Base-by-base conservation (phyloP, 2,888 invertebrate species). In the Miltochrista miniata region DNA sequence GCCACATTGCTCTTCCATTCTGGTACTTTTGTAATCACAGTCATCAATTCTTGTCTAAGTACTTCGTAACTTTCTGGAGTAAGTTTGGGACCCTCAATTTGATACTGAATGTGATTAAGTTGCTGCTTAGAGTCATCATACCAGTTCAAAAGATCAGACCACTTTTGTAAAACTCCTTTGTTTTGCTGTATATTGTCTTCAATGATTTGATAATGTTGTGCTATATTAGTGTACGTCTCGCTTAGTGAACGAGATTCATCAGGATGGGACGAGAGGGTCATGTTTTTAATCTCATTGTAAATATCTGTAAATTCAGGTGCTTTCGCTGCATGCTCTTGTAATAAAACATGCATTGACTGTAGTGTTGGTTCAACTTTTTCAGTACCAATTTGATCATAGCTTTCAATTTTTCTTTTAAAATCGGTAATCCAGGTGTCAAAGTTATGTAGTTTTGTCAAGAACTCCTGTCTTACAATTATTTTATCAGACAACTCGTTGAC, bases 261-360 rank as follows among this genome's bases (percentile, higher is more conserved):
- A 0, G 95, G 94, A n/a, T 95, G 93, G 1, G 95, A 95, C 60
- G 92, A 92, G 10, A 93, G 85, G 0, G 95, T 94, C 66, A 97
- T 92, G 51, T 94, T 94, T 72, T 97, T 97, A 0, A 98, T 94
- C 89, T 98, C 96, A 63, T 95, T 94, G 67, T 96, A 96, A 61
- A 98, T 96, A 1, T 93, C 93, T 57, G 95, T 93, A 62, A 98
- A 96, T 39, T 93, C 93, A 0, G 96, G 94, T 68, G 96, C 95
- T 71, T 97, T 96, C 39, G 97, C 96, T 1, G 95, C 95, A 76
- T 97, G 96, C 72, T 98, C 98, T 81, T 96, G 96, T 48, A 96
- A 89, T 18, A 97, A 88, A 0, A 94, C 94, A 78, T 98, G 96
- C 64, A 97, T 94, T 0, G 95, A 94, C 73, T 97, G 96, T 10